Percentiles rank a stretch among this genome's conserved stretches.
phyloP scores from a whole-genome alignment of 2,797 vertebrate species.

The Chloroceryle amazona region DNA sequence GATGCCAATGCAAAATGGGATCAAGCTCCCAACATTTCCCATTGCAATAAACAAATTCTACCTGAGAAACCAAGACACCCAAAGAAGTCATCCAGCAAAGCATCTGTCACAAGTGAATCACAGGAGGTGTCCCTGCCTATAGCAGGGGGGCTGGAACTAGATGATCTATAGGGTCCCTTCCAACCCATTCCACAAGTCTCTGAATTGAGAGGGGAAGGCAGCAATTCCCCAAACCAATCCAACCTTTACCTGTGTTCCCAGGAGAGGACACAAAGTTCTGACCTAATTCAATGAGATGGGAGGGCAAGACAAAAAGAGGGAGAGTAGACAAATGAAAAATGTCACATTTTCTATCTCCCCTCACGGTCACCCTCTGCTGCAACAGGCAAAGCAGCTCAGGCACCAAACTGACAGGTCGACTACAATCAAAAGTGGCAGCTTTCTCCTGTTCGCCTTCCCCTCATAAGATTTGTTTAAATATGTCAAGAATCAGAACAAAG shows the following conservation, averaged over 20 bases:
- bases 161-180: background rate
- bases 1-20: background rate
- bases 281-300: background rate
- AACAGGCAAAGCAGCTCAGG: background rate
- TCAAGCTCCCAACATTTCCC: background rate
- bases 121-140: background rate
- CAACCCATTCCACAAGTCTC: rapidly evolving
- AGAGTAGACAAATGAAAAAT: background rate
- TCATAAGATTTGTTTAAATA: background rate
- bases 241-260: rapidly evolving
- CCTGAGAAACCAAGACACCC: background rate
- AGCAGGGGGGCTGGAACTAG: background rate
- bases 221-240: background rate
- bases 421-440: rapidly evolving
- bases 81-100: background rate
- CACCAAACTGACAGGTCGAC: background rate
- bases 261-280: background rate
- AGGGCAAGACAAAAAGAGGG: background rate
- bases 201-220: background rate
- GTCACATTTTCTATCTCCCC: background rate
- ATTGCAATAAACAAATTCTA: background rate
- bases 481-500: background rate
- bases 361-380: rapidly evolving
- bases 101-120: background rate
- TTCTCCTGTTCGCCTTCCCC: no score